A percentile compares a stretch with the other conserved stretches of the same genome.
phyloP scores from a whole-genome alignment of 2,888 invertebrate species.

The Drosophila borealis region DNA sequence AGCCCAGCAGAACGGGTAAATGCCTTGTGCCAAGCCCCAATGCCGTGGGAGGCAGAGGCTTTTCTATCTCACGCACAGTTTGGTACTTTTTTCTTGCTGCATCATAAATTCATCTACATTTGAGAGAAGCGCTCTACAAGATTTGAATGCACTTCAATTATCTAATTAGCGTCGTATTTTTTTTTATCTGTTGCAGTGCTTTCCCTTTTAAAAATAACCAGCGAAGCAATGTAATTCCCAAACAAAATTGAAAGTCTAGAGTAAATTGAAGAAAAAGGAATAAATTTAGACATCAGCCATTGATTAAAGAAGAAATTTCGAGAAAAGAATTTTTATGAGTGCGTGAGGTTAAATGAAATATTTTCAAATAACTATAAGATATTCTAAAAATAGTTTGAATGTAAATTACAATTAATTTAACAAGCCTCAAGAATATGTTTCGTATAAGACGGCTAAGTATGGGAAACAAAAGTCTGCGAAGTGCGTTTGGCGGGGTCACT shows the following conservation, averaged over 20 bases:
- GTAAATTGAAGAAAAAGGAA: not conserved
- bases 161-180: slow-evolving; percentile 3
- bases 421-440: too few relatives aligned
- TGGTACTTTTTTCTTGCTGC: slow-evolving; percentile 19
- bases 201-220: not conserved
- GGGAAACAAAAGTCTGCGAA: too few relatives aligned
- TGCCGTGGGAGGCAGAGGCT: slow-evolving; percentile 1
- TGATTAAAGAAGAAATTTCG: too few relatives aligned
- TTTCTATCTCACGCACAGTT: slow-evolving; percentile 21
- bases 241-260: not conserved
- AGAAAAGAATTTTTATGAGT: too few relatives aligned
- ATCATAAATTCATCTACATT: not conserved
- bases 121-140: not conserved
- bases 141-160: slow-evolving; percentile 10
- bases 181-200: not conserved
- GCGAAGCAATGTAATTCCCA: not conserved
- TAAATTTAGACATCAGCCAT: not conserved
- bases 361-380: too few relatives aligned
- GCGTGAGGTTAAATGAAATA: too few relatives aligned
- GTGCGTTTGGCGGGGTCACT: too few relatives aligned
- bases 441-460: too few relatives aligned
- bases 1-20: slow-evolving; percentile 36
- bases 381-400: too few relatives aligned
- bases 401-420: too few relatives aligned
- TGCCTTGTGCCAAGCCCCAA: slow-evolving; percentile 52